Percentiles rank a stretch among this genome's conserved stretches.
Conservation (phyloP, 2,113 vertebrate species). For the Empidonax traillii region DNA sequence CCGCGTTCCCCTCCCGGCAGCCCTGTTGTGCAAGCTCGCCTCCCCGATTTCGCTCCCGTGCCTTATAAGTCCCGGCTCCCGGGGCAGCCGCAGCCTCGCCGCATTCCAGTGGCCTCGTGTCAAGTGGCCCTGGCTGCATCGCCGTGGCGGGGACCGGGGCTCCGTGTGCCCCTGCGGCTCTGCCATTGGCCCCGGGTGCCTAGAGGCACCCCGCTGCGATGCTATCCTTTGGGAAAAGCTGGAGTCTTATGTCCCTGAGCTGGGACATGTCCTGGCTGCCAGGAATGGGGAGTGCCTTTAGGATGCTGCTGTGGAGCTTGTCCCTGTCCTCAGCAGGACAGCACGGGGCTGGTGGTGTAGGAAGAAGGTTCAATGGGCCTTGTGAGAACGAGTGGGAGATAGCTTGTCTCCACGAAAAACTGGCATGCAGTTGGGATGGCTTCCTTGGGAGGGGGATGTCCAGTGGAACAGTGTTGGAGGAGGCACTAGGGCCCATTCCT, state of each 20-base stretch:
- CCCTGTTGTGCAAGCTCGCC: not conserved
- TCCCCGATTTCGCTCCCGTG: not conserved
- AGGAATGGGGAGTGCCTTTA: not conserved
- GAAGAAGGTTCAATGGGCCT: accelerated
- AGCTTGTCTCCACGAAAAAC: not conserved
- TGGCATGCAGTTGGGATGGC: not conserved
- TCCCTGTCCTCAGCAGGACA: not conserved
- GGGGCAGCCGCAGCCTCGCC: not conserved
- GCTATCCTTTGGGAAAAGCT: not conserved
- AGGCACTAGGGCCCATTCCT: not conserved
- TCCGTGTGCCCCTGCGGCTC: not conserved
- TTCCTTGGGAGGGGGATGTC: not conserved
- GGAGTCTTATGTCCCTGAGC: accelerated
- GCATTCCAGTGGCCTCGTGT: slow-evolving; percentile 69
- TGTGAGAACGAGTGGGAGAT: not conserved
- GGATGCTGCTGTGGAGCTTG: not conserved
- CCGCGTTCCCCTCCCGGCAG: not conserved
- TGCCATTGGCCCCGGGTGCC: accelerated
- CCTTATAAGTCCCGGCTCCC: slow-evolving; percentile 75
- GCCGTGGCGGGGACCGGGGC: not conserved
- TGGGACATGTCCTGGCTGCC: not conserved
- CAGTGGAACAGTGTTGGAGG: accelerated
- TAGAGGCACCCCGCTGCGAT: not conserved
- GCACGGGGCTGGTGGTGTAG: accelerated
- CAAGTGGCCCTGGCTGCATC: slow-evolving; percentile 39